Percentiles rank a stretch among this genome's conserved stretches.
Evolutionary conservation across 2,888 invertebrate genomes (phyloP).

Genomic region (Colostygia pectinataria): DNA sequence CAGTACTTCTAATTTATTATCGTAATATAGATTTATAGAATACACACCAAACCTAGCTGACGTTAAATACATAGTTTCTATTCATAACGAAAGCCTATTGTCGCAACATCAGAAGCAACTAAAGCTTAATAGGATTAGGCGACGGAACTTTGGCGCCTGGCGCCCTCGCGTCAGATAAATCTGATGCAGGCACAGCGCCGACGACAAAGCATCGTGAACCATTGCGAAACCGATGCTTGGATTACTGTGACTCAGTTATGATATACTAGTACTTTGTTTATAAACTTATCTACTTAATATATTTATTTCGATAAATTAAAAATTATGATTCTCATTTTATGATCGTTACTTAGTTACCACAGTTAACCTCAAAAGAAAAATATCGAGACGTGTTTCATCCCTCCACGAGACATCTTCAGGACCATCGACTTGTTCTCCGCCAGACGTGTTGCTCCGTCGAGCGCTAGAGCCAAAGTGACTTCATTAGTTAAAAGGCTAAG

Average conservation of each 20-base stretch:
- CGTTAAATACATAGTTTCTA: slow-evolving; percentile 6
- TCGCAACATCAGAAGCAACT: slow-evolving; percentile 18
- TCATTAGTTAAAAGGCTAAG: too few species aligned
- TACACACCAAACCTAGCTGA: not conserved
- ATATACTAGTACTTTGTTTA: slow-evolving; percentile 24
- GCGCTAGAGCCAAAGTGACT: too few species aligned
- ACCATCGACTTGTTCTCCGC: too few species aligned
- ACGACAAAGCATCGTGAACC: slow-evolving; percentile 31
- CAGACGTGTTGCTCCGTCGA: too few species aligned
- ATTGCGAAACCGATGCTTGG: slow-evolving; percentile 32
- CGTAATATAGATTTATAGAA: not conserved
- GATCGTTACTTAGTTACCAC: too few species aligned
- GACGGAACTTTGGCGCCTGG: slow-evolving; percentile 31
- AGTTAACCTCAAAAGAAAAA: too few species aligned
- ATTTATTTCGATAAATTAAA: too few species aligned
- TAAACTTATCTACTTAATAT: too few species aligned
- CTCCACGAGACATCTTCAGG: too few species aligned
- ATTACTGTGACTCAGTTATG: slow-evolving; percentile 35
- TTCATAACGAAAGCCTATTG: slow-evolving; percentile 11
- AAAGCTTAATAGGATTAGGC: slow-evolving; percentile 22
- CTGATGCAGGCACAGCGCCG: slow-evolving; percentile 21
- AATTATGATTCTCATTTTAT: too few species aligned
- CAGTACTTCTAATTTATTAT: too few species aligned
- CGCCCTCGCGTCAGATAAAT: slow-evolving; percentile 36
- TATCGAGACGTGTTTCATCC: too few species aligned